A percentile compares a stretch with the other conserved stretches of the same genome.
Evolutionary conservation across 2,113 vertebrate species (phyloP).

Genomic region (Erythrolamprus reginae): DNA sequence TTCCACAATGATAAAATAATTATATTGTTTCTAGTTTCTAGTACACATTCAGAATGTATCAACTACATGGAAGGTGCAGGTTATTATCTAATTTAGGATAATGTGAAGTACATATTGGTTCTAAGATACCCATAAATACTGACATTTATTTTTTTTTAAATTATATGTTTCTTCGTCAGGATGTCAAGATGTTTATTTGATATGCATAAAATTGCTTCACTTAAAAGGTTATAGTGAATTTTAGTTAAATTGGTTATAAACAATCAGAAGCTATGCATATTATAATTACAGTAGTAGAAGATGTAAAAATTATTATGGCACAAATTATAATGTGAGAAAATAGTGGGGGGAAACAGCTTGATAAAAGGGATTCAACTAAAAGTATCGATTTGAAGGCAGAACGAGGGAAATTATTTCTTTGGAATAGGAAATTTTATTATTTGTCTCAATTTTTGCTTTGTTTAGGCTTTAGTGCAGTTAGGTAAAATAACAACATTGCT

Average conservation of each 20-base stretch:
- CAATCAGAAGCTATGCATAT: not conserved
- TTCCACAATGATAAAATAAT: not conserved
- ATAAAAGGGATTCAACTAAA: not conserved
- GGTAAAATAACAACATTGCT: not conserved
- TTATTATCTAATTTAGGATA: not conserved
- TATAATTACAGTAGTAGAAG: not conserved
- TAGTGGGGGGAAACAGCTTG: not conserved
- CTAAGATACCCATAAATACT: not conserved
- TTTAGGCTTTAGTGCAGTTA: constrained; percentile 22
- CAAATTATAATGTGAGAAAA: not conserved
- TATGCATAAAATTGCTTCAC: not conserved
- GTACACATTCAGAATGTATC: not conserved
- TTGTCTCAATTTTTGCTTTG: constrained; percentile 7
- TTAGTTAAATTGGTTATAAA: not conserved
- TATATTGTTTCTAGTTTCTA: not conserved
- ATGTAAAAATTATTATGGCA: not conserved
- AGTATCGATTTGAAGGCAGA: not conserved
- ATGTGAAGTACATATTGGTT: not conserved
- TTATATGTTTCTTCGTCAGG: not conserved
- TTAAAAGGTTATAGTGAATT: not conserved
- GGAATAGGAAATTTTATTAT: not conserved
- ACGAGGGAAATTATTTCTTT: constrained; percentile 1
- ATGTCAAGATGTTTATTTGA: not conserved
- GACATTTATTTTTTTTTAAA: not conserved
- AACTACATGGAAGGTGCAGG: too few species aligned